Conservation (phyloP, 2,797 vertebrate species). For the Emydoidea blandingii region DNA sequence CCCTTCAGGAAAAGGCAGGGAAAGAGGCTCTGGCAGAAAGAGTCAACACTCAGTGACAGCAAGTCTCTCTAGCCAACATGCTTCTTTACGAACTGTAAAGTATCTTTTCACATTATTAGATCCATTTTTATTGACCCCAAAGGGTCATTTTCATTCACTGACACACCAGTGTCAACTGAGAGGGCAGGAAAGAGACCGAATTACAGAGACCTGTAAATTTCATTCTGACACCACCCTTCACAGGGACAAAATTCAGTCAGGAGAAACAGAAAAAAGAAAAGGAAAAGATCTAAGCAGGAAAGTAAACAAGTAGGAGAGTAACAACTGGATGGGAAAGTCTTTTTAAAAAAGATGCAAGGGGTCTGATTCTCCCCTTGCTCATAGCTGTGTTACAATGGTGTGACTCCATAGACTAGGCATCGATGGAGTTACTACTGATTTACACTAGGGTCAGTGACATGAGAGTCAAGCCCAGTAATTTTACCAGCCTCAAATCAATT, state of each 20-base stretch:
- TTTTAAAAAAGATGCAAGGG: neutral
- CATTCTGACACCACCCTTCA: neutral
- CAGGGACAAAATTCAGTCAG: neutral
- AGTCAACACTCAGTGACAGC: neutral
- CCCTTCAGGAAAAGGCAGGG: slow-evolving; percentile 2
- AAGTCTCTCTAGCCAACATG: neutral
- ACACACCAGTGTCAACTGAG: neutral
- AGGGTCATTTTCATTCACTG: neutral
- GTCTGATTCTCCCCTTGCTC: neutral
- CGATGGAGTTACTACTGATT: neutral
- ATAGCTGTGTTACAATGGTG: neutral
- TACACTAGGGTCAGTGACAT: neutral
- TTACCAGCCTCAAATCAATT: neutral
- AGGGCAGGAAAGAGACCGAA: neutral
- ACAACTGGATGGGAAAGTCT: neutral
- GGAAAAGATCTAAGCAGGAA: neutral
- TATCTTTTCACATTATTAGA: neutral
- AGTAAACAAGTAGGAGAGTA: neutral
- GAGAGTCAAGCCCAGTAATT: neutral
- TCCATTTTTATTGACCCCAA: neutral
- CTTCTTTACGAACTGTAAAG: neutral
- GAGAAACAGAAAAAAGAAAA: neutral
- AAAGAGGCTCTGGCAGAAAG: slow-evolving; percentile 1
- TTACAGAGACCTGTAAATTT: neutral
- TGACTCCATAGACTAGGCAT: neutral